phyloP scores from a whole-genome alignment of 2,113 vertebrate genomes.

The Lampris megalopsis region DNA sequence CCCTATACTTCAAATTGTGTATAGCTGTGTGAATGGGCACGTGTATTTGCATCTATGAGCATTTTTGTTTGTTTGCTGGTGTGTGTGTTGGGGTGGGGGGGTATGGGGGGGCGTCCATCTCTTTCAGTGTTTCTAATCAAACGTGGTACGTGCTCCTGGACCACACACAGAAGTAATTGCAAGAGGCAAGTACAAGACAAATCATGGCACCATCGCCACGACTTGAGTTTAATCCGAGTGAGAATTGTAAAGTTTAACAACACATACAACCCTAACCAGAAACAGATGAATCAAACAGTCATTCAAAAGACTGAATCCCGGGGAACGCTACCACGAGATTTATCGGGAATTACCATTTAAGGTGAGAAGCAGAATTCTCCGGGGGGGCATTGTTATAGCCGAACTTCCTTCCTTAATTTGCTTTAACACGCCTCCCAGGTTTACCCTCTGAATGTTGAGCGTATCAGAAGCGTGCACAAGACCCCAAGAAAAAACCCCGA shows the following conservation, averaged over 20 bases:
- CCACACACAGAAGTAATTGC: constrained; percentile 3
- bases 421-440: not conserved
- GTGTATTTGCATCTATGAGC: not conserved
- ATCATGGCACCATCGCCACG: not conserved
- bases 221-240: not conserved
- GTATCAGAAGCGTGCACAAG: too few relatives aligned
- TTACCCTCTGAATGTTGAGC: not conserved
- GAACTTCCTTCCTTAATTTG: constrained; percentile 38
- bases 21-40: not conserved
- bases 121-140: too few relatives aligned
- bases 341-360: constrained; percentile 41
- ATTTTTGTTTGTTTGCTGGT: not conserved
- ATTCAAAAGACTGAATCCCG: too few relatives aligned
- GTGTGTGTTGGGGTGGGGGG: not conserved
- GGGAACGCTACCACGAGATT: not conserved
- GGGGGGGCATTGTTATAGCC: constrained; percentile 9
- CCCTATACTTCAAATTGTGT: not conserved
- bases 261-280: not conserved
- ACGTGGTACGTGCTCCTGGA: too few relatives aligned
- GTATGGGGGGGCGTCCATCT: not conserved
- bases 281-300: not conserved
- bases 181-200: constrained; percentile 4
- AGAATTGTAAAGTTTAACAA: constrained; percentile 7
- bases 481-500: constrained; percentile 16
- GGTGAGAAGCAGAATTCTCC: constrained; percentile 50